Base-by-base conservation (phyloP, 2,797 vertebrate genomes). In the Poecilia gillii region DNA sequence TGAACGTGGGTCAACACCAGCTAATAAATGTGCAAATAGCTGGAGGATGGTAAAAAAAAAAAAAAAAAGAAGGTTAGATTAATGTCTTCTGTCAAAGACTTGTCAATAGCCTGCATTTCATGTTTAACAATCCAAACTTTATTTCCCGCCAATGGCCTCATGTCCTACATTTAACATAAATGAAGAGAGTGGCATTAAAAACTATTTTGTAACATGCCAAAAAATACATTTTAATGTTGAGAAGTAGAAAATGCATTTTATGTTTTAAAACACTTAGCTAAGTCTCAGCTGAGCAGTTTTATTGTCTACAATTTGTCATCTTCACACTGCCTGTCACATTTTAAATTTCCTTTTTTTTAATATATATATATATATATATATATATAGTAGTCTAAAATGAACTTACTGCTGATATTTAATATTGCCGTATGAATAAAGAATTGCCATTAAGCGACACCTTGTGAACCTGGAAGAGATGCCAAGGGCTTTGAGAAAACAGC, bases 401-500 rank as follows among this genome's bases (percentile, higher is more conserved):
- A 57, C 20, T 57, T 57, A 13, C 28, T 25, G 25, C 4, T 14
- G 7, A 8, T n/a, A 72, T 71, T n/a, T n/a, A 25, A 36, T 59
- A 59, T 59, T 72, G 20, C 3, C 3, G 13, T 59, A 43, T 47
- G 13, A 28, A 59, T 59, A 55, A 59, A 59, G 0, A 77, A 72
- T 7, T 46, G 53, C 31, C 76, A 47, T 51, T 45, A 49, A 72
- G 73, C 9, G 55, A 72, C 41, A 73, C 53, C 70, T 39, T 47
- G 70, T 72, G 41, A 47, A 25, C 16, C 55, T 72, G 55, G 25
- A 25, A 72, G 39, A 70, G 76, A 72, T 12, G 39, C n/a, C 49
- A 71, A 72, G 8, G 47, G 68, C 49, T 77, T 71, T 71, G n/a
- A 71, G n/a, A 72, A 78, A 71, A 64, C 55, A 72, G 76, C 68